These are phyloP conservation scores for Takifugu flavidus DNA, from an alignment of 2,113 vertebrate genomes.

Conservation along the genomic window DNA sequence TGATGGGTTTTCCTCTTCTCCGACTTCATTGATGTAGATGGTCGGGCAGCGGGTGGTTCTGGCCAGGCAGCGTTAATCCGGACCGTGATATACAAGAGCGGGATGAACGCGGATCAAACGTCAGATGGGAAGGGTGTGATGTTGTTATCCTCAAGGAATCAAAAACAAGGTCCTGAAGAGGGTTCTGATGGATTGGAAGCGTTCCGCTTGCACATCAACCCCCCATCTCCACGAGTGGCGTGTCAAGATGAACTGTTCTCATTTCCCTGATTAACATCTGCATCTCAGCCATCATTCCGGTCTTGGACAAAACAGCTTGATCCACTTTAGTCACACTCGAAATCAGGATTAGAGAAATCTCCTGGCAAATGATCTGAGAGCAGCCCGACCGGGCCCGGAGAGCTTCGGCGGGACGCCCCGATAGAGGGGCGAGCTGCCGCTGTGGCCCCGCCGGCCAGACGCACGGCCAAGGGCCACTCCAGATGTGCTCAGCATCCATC, in stretches of 20 bases:
- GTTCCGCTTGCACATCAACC: conserved; percentile 36
- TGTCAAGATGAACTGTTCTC: conserved; percentile 30
- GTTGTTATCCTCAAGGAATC: conserved; percentile 16
- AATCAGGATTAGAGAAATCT: conserved; percentile 72
- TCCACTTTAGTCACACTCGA: conserved; percentile 73
- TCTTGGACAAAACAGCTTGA: conserved; percentile 63
- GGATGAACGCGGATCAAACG: conserved; percentile 3
- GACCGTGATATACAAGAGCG: background rate
- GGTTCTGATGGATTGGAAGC: conserved; percentile 38
- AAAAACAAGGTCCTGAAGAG: conserved; percentile 18
- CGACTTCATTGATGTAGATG: conserved; percentile 6
- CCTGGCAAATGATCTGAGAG: conserved; percentile 62
- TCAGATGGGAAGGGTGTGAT: conserved; percentile 1
- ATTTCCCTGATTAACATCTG: conserved; percentile 46
- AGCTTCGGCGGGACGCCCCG: conserved; percentile 42
- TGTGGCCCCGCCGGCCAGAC: conserved; percentile 45
- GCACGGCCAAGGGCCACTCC: conserved; percentile 50
- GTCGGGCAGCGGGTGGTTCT: background rate
- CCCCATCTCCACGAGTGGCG: conserved; percentile 2
- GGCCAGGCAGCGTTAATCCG: conserved; percentile 6
- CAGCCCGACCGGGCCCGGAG: conserved; percentile 63
- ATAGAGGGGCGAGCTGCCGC: conserved; percentile 33
- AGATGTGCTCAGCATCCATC: conserved; percentile 56
- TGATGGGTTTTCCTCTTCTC: background rate
- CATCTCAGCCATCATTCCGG: conserved; percentile 50